phyloP scores from a whole-genome alignment of 2,888 invertebrate genomes.

The Diplolepis rosae region DNA sequence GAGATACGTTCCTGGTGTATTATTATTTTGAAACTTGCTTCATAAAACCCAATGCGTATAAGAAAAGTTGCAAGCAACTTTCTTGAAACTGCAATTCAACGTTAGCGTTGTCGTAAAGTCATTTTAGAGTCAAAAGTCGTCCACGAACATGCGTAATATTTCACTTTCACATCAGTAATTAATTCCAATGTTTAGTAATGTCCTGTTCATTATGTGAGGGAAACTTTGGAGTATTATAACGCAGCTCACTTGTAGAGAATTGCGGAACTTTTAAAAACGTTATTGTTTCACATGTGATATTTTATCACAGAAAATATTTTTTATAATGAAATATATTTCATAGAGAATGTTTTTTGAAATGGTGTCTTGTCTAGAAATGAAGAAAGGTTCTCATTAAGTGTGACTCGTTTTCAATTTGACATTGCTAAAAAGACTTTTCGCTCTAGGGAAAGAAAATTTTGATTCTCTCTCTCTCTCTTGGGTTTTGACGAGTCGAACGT shows the following conservation, averaged over 20 bases:
- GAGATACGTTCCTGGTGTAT: constrained; percentile 9
- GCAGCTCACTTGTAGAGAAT: background rate
- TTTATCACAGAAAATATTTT: background rate
- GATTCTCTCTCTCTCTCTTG: background rate
- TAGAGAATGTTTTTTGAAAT: background rate
- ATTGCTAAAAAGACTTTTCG: background rate
- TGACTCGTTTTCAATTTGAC: background rate
- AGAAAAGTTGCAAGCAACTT: constrained; percentile 24
- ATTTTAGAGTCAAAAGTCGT: constrained; percentile 22
- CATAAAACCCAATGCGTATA: constrained; percentile 27
- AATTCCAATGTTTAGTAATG: background rate
- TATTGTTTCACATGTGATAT: background rate
- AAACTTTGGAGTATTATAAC: background rate
- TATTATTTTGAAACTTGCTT: constrained; percentile 22
- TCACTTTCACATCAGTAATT: constrained; percentile 25
- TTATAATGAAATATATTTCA: background rate
- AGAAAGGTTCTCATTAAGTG: background rate
- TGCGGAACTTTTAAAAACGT: background rate
- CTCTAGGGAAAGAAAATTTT: constrained; percentile 4
- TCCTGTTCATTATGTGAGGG: background rate
- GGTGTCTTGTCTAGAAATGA: background rate
- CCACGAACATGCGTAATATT: constrained; percentile 4
- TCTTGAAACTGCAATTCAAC: constrained; percentile 27
- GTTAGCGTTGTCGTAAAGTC: constrained; percentile 13
- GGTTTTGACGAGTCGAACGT: constrained; percentile 38